Conservation (phyloP, 1,140 invertebrate species). For the Magallana gigas region DNA sequence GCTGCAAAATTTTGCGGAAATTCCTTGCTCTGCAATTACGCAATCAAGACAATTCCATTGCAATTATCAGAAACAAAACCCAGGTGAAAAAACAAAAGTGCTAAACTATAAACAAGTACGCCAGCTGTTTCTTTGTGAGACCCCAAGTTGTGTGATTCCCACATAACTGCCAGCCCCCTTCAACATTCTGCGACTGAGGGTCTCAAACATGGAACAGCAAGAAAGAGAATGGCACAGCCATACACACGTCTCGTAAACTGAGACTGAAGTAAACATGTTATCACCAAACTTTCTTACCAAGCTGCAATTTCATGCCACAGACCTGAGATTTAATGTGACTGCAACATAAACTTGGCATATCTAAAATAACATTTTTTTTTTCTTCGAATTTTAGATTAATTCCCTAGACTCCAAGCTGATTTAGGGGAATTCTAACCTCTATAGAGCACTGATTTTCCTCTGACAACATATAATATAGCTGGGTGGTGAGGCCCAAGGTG, state of each 20-base stretch:
- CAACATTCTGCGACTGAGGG: neutral
- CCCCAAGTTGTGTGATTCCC: neutral
- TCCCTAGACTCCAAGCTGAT: no score
- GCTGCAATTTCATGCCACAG: neutral
- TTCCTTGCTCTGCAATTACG: neutral
- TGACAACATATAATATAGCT: no score
- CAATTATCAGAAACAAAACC: slow-evolving; percentile 15
- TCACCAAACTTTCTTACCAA: neutral
- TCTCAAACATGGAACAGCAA: neutral
- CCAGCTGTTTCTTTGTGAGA: neutral
- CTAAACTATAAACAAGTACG: slow-evolving; percentile 6
- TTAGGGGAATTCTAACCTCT: no score
- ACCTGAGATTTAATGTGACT: neutral
- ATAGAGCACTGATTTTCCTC: no score
- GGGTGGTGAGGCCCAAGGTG: no score
- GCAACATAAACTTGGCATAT: slow-evolving; percentile 12
- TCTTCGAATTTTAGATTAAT: no score
- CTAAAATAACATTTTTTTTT: neutral
- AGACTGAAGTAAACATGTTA: neutral
- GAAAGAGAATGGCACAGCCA: neutral
- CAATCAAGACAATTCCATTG: neutral
- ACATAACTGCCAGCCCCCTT: slow-evolving; percentile 14
- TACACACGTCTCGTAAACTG: neutral
- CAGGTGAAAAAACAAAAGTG: slow-evolving; percentile 33
- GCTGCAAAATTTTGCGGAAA: neutral